Evolutionary conservation across 92 coral and sea anemone genomes (phyloP).

Genomic region (Siderastrea siderea): DNA sequence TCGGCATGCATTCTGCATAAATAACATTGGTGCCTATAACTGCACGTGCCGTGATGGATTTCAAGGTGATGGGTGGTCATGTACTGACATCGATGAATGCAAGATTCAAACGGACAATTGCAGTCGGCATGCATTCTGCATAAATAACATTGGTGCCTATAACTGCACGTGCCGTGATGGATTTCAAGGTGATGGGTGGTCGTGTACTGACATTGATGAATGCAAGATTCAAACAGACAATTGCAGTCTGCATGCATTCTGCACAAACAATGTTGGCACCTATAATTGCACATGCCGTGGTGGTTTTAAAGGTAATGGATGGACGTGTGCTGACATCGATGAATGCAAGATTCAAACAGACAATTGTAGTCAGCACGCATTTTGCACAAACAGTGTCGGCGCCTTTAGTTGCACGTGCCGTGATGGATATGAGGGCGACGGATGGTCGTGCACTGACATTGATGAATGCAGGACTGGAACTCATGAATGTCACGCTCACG

Average conservation of each 20-base stretch:
- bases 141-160: neutral
- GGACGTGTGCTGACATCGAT: constrained; percentile 3
- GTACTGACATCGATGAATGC: neutral
- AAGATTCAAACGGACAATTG: neutral
- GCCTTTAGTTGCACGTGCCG: neutral
- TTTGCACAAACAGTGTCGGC: constrained; percentile 5
- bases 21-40: neutral
- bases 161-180: neutral
- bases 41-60: constrained; percentile 1
- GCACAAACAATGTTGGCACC: constrained; percentile 14
- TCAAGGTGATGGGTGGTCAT: neutral
- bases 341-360: constrained; percentile 10
- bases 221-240: neutral
- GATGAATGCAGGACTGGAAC: constrained; percentile 11
- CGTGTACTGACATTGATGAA: constrained; percentile 19
- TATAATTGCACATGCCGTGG: neutral
- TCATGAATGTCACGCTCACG: constrained; percentile 6
- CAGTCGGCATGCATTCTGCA: constrained; percentile 4
- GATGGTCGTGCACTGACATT: neutral
- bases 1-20: neutral
- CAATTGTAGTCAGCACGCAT: constrained; percentile 9
- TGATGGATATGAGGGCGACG: neutral
- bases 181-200: constrained; percentile 21
- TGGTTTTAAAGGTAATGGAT: constrained; percentile 7
- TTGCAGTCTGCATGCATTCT: constrained; percentile 11